phyloP scores from a whole-genome alignment of 1,140 invertebrate species.

The Druon quercuslanigerum region DNA sequence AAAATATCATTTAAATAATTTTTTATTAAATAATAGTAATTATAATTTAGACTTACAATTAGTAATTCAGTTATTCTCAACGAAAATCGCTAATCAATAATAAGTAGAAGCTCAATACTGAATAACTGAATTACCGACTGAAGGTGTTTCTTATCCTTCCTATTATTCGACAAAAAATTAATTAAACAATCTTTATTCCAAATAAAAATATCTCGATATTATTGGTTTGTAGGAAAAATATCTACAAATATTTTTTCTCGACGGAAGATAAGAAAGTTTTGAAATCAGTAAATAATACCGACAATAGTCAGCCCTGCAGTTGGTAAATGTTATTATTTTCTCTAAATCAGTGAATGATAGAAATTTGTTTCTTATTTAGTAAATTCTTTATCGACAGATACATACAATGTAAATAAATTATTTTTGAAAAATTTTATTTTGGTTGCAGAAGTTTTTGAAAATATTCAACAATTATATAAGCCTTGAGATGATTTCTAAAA shows the following conservation, averaged over 20 bases:
- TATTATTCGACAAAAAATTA: not conserved
- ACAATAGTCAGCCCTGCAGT: not conserved
- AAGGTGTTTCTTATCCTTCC: not conserved
- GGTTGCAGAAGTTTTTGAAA: too few species aligned
- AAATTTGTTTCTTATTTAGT: not conserved
- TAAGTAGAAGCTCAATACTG: not conserved
- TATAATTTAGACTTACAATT: not conserved
- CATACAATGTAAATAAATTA: too few species aligned
- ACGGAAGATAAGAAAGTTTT: not conserved
- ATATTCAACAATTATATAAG: too few species aligned
- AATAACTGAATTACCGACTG: not conserved
- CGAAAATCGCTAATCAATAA: not conserved
- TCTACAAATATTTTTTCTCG: not conserved
- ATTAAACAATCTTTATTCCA: not conserved
- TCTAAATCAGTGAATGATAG: not conserved
- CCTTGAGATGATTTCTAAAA: too few species aligned
- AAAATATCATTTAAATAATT: not conserved
- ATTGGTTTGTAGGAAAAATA: not conserved
- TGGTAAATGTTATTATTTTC: not conserved
- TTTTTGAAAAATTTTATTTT: too few species aligned
- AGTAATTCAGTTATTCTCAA: not conserved
- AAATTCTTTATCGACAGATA: not conserved
- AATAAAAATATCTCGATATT: not conserved
- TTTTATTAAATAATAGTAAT: not conserved
- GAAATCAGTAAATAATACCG: not conserved